Base-by-base conservation (phyloP, 2,888 invertebrate genomes). In the Diabrotica balteata region DNA sequence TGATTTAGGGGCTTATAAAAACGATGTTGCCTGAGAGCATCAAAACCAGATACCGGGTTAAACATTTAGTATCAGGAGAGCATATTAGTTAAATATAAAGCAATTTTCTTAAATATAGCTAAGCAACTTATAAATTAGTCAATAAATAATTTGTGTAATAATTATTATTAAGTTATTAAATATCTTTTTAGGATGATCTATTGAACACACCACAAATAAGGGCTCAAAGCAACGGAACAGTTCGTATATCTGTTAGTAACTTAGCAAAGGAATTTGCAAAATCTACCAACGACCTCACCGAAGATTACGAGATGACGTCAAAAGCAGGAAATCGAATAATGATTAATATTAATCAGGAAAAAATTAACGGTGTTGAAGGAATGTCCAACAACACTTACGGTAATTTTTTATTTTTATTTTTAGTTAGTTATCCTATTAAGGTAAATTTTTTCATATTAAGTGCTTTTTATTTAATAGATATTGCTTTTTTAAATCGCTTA, bases 151-250 rank as follows among this genome's bases (percentile, higher is more conserved):
- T 17, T n/a, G n/a, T n/a, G n/a, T n/a, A n/a, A n/a, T n/a, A n/a
- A n/a, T n/a, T n/a, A n/a, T n/a, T n/a, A n/a, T 32, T 3, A 32
- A 32, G 32, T 32, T 32, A 32, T 32, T 45, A 49, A 7, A 8
- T 22, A 43, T 58, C 55, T 54, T 81, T 81, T 69, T 73, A 83
- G 84, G 84, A 84, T 72, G 81, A 84, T 70, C 72, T 84, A 60
- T 67, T 83, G 61, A 63, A 70, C 32, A 79, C 80, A 72, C 75
- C 78, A 7, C 79, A 80, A 69, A 82, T 83, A 71, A 81, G 81
- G 68, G 76, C 82, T 6, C 81, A 82, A 72, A 81, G 77, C 68
- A 84, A 84, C 72, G 84, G 84, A 46, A 79, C 81, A 5, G 82
- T 84, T 10, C 78, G 82, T 44, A 83, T 84, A 72, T 82, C 83